These are phyloP conservation scores for Aviceda subcristata DNA, from an alignment of 2,113 vertebrate genomes.

Conservation along the genomic window DNA sequence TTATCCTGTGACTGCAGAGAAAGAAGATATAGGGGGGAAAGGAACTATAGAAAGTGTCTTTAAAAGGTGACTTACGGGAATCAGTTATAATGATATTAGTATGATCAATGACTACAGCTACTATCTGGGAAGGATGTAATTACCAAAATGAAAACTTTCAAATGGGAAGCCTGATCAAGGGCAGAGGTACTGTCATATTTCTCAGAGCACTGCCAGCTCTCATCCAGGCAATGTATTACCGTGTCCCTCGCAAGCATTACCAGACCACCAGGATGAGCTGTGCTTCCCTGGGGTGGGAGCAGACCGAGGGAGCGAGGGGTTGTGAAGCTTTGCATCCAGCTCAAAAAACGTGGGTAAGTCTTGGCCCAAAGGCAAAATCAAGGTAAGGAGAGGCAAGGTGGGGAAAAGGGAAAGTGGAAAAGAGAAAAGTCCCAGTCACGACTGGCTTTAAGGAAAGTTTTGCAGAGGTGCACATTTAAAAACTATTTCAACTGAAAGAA, in stretches of 20 bases:
- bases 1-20: conserved; percentile 13
- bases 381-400: not conserved
- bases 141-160: conserved; percentile 61
- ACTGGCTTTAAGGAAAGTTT: not conserved
- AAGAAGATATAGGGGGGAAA: conserved; percentile 4
- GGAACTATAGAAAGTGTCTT: conserved; percentile 26
- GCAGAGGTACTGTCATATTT: conserved; percentile 49
- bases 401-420: not conserved
- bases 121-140: conserved; percentile 56
- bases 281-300: not conserved
- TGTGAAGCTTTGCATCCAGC: not conserved
- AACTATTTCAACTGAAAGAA: not conserved
- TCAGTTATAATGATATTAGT: conserved; percentile 56
- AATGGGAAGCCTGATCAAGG: conserved; percentile 41
- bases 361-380: not conserved
- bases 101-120: conserved; percentile 40
- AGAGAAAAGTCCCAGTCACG: not conserved
- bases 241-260: not conserved
- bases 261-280: not conserved
- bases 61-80: conserved; percentile 62
- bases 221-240: not conserved
- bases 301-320: not conserved
- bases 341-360: not conserved
- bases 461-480: not conserved
- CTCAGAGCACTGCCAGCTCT: conserved; percentile 33